Conservation (phyloP, 2,888 invertebrate species). For the Chouioia cunea region DNA sequence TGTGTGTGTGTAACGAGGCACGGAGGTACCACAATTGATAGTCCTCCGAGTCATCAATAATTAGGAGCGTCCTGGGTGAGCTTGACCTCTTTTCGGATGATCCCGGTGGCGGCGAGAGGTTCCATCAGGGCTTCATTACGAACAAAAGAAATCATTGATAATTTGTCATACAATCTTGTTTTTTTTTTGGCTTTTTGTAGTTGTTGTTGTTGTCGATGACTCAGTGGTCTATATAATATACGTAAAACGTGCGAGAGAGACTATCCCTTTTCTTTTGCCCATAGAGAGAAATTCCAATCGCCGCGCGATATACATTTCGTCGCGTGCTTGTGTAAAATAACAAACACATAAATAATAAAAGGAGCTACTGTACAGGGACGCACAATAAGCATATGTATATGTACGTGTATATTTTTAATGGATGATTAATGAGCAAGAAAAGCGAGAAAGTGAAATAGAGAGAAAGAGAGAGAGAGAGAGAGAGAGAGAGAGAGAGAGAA, state of each 20-base stretch:
- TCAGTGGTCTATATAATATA: constrained; percentile 1
- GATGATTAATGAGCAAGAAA: constrained; percentile 46
- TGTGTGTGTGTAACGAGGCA: too few relatives aligned
- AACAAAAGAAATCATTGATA: constrained; percentile 47
- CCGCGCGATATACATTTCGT: too few relatives aligned
- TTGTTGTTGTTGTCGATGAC: not conserved
- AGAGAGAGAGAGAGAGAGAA: constrained; percentile 18
- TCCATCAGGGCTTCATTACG: constrained; percentile 53
- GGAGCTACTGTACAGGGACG: not conserved
- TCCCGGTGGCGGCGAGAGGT: constrained; percentile 67
- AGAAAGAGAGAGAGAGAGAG: constrained; percentile 38
- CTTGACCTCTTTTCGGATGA: constrained; percentile 66
- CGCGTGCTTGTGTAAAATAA: not conserved
- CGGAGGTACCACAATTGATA: too few relatives aligned
- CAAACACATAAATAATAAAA: not conserved
- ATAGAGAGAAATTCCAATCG: too few relatives aligned
- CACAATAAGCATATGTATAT: not conserved
- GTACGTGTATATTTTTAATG: constrained; percentile 12
- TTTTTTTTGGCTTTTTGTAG: not conserved
- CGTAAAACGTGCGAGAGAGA: constrained; percentile 16
- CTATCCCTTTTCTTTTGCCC: too few relatives aligned
- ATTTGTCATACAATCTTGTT: constrained; percentile 17
- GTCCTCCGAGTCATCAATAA: constrained; percentile 57
- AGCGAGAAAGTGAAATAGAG: constrained; percentile 43
- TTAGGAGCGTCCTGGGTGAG: constrained; percentile 59